A percentile compares a stretch with the other conserved stretches of the same genome.
Evolutionary conservation across 2,888 invertebrate genomes (phyloP).

Genomic region (Pristionchus arcanus): DNA sequence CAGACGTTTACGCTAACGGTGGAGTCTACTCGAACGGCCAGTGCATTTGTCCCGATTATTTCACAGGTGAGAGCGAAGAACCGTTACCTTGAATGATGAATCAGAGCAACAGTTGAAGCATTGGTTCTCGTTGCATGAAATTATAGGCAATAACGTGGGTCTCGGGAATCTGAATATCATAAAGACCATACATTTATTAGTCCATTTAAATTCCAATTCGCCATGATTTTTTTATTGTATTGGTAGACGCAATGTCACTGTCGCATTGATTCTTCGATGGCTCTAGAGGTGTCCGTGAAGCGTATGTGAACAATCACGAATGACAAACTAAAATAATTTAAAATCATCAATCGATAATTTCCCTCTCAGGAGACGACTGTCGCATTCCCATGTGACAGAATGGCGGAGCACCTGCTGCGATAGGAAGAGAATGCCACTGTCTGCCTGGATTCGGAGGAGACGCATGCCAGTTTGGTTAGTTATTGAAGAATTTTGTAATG

Average conservation of each 20-base stretch:
- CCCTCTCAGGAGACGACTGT: conserved; percentile 29
- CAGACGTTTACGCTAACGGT: conserved; percentile 61
- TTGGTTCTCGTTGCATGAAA: no score
- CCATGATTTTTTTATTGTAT: no score
- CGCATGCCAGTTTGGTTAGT: conserved; percentile 30
- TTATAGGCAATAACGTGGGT: no score
- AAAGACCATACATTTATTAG: no score
- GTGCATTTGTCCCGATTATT: conserved; percentile 72
- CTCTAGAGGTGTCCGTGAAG: not conserved
- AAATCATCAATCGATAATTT: no score
- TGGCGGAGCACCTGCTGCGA: not conserved
- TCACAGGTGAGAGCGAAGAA: conserved; percentile 62
- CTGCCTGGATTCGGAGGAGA: conserved; percentile 19
- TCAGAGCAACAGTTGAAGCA: no score
- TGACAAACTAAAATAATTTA: no score
- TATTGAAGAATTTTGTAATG: no score
- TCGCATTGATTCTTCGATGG: not conserved
- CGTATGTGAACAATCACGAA: not conserved
- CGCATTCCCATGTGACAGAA: conserved; percentile 29
- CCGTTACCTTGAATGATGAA: no score
- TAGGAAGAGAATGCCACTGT: conserved; percentile 4
- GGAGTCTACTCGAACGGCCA: conserved; percentile 69
- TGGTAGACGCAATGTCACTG: no score
- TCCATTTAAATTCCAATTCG: no score
- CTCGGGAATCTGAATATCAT: no score